phyloP scores from a whole-genome alignment of 1,140 invertebrate species.

The Andrena cerasifolii region DNA sequence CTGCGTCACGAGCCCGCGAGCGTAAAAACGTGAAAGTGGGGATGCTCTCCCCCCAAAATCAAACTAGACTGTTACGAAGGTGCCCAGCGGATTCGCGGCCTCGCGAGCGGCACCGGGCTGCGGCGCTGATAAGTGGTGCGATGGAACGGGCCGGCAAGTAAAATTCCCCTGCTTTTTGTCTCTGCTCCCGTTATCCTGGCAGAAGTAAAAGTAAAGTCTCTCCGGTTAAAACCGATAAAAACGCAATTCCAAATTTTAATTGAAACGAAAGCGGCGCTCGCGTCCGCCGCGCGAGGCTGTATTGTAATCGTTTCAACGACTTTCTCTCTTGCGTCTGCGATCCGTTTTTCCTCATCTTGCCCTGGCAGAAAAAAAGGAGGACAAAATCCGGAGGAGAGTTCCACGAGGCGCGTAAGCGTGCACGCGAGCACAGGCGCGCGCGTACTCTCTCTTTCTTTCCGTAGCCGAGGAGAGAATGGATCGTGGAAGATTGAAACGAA shows the following conservation, averaged over 20 bases:
- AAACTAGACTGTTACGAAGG: too few relatives aligned
- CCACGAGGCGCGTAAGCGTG: background rate
- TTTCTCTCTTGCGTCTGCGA: conserved; percentile 34
- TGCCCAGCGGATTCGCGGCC: too few relatives aligned
- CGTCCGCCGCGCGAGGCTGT: background rate
- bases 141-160: too few relatives aligned
- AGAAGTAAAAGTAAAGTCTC: too few relatives aligned
- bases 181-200: too few relatives aligned
- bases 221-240: too few relatives aligned
- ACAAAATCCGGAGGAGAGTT: background rate
- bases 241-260: conserved; percentile 21
- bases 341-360: background rate
- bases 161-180: too few relatives aligned
- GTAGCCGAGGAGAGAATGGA: conserved; percentile 40
- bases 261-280: conserved; percentile 10
- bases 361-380: background rate
- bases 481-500: conserved; percentile 39
- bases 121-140: too few relatives aligned
- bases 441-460: conserved; percentile 54
- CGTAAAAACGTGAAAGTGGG: too few relatives aligned
- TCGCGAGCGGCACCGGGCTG: too few relatives aligned
- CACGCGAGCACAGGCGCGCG: background rate
- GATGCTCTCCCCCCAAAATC: too few relatives aligned
- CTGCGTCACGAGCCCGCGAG: too few relatives aligned
- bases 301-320: conserved; percentile 34